Base-by-base conservation (phyloP, 2,888 invertebrate genomes). In the Cylindroiulus punctatus region DNA sequence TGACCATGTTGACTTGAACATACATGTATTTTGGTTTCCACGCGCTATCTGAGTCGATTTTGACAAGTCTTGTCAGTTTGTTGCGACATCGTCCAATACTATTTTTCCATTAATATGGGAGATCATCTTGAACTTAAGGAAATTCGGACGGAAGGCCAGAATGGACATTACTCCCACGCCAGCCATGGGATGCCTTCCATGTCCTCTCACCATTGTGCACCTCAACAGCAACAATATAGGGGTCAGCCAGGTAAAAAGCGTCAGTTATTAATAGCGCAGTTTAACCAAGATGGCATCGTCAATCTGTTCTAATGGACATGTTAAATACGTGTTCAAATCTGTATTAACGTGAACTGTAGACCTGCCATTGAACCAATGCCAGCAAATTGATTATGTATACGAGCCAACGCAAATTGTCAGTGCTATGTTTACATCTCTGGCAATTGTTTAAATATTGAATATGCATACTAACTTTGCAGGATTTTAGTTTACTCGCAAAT, bases 111-210 rank as follows among this genome's bases (percentile, higher is more conserved):
- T 12, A 30, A 76, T 30, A 76, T 76, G 76, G 76, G 30, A 12
- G 76, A 76, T 14, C 76, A 76, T 76, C 76, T 76, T 30, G 76
- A 76, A 76, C 76, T 76, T 14, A 76, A 76, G 14, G 76, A 76
- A 76, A 76, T 76, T 76, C 76, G 76, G 26, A 76, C 76, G 7
- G 76, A 5, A 14, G 76, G 76, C 12, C 76, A 76, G 76, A 76
- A 76, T 76, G 76, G 76, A 76, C 76, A 76, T 30, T 76, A 76
- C 12, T 76, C 76, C 30, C 76, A 76, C 14, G 30, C 30, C 14
- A 14, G 76, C 3, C 76, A 76, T 12, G 76, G 76, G 14, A 76
- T 76, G 76, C 30, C 76, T 30, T 76, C 76, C 30, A 76, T 76
- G 76, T 30, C 76, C 76, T 30, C 76, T 3, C 76, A 76, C 22